Conservation (phyloP, 1,140 invertebrate genomes). For the Caenorhabditis remanei region DNA sequence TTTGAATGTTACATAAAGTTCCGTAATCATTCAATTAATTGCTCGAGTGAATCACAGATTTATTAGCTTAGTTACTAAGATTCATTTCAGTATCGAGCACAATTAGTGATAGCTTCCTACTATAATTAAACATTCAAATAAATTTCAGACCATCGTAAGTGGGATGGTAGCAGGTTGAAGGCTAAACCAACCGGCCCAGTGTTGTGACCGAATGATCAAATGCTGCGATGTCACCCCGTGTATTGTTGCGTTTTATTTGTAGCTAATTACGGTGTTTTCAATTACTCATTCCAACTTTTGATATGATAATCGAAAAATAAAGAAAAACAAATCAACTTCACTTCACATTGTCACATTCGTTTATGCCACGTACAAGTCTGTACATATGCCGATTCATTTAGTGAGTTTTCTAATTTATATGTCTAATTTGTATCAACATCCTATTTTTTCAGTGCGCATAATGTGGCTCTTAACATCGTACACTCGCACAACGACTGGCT, state of each 20-base stretch:
- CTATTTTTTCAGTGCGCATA: constrained; percentile 10
- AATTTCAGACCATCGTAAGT: constrained; percentile 23
- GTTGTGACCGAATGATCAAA: constrained; percentile 12
- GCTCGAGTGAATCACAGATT: no score
- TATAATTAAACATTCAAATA: no score
- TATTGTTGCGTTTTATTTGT: constrained; percentile 6
- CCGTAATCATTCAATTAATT: no score
- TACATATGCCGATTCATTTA: background rate
- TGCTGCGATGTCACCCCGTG: constrained; percentile 37
- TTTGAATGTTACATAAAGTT: no score
- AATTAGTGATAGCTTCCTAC: no score
- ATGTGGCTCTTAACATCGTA: background rate
- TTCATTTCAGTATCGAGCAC: no score
- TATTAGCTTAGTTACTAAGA: no score
- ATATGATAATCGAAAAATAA: constrained; percentile 30
- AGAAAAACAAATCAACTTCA: background rate
- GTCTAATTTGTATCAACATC: no score
- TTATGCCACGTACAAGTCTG: background rate
- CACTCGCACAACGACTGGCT: constrained; percentile 17
- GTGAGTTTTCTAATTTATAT: background rate
- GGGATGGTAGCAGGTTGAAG: constrained; percentile 14
- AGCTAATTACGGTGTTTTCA: constrained; percentile 30
- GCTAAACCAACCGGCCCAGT: constrained; percentile 48
- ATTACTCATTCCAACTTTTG: constrained; percentile 48
- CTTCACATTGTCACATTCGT: constrained; percentile 28